Evolutionary conservation across 2,113 vertebrate species (phyloP).

Genomic region (Gymnocephalus cernua): DNA sequence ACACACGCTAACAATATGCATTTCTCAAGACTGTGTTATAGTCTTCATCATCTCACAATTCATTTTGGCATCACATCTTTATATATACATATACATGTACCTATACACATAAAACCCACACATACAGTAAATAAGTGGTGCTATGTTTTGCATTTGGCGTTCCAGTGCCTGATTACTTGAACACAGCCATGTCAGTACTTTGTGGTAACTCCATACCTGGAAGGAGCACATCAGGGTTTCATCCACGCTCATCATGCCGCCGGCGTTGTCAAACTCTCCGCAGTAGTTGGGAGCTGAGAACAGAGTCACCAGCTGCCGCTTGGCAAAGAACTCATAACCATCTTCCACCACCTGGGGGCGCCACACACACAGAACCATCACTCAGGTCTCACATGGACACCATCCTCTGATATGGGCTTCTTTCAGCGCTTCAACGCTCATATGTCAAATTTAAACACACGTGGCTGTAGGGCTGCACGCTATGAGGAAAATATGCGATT

Average conservation of each 20-base stretch:
- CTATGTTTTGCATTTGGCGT: not conserved
- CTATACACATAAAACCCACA: not conserved
- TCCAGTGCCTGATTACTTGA: not conserved
- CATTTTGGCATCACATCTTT: too few relatives aligned
- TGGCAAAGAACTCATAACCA: conserved; percentile 97
- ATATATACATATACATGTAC: not conserved
- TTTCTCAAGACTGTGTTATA: too few relatives aligned
- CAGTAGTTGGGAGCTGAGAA: conserved; percentile 98
- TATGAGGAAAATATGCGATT: too few relatives aligned
- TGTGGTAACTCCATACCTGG: conserved; percentile 84
- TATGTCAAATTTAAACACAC: too few relatives aligned
- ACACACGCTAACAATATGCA: too few relatives aligned
- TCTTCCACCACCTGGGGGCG: conserved; percentile 94
- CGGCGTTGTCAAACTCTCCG: conserved; percentile 96
- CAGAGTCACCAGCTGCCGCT: conserved; percentile 94
- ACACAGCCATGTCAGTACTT: not conserved
- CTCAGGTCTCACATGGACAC: not conserved
- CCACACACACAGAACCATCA: conserved; percentile 12
- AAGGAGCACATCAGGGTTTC: conserved; percentile 98
- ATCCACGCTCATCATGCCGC: conserved; percentile 98
- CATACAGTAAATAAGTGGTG: not conserved
- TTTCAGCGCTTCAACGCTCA: not conserved
- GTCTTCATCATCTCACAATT: too few relatives aligned
- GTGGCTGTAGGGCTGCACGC: too few relatives aligned
- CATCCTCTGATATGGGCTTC: not conserved